Evolutionary conservation across 92 coral and sea anemone genomes (phyloP), one percentile per base, ranked within the genome.

Genomic region (Epizoanthus rinbou): DNA sequence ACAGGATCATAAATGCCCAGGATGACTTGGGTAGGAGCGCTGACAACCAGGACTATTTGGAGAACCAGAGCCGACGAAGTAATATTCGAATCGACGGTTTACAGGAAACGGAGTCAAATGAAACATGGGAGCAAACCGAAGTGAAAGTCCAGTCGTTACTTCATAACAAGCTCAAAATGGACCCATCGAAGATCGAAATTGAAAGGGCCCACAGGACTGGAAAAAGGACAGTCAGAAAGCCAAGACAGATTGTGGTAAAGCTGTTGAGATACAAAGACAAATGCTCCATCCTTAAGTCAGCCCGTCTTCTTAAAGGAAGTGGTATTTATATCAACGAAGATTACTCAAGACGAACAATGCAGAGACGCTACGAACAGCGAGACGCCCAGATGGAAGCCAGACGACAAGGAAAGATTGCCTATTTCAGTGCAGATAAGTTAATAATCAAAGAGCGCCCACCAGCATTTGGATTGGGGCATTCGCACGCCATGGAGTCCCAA

Each of bases 291-390:
- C n/a, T n/a, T n/a, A n/a, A n/a, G n/a, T n/a, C n/a, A n/a, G n/a
- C n/a, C n/a, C n/a, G n/a, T n/a, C n/a, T n/a, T n/a, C n/a, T n/a
- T n/a, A n/a, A n/a, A n/a, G n/a, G n/a, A n/a, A n/a, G n/a, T n/a
- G n/a, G n/a, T n/a, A n/a, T n/a, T n/a, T n/a, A n/a, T 53, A 69
- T 39, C 5, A 35, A 69, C 23, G 74, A 69, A 39, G 75, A 69
- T 15, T 69, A 35, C 54, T 69, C 57, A 35, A 50, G 47, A 31
- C 37, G 69, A 2, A 64, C 37, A 16, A 18, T 35, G 54, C 8
- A 43, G 47, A 39, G 75, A 39, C 57, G 24, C 0, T 23, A 39
- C 6, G 56, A 37, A 70, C 56, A 5, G 75, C 17, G 57, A 15
- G 47, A 35, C 16, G 18, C 50, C 9, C 50, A 43, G 50, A 43